These are phyloP conservation scores for Hemicrepidius hirtus DNA, from an alignment of 2,888 invertebrate species.

Conservation along the genomic window DNA sequence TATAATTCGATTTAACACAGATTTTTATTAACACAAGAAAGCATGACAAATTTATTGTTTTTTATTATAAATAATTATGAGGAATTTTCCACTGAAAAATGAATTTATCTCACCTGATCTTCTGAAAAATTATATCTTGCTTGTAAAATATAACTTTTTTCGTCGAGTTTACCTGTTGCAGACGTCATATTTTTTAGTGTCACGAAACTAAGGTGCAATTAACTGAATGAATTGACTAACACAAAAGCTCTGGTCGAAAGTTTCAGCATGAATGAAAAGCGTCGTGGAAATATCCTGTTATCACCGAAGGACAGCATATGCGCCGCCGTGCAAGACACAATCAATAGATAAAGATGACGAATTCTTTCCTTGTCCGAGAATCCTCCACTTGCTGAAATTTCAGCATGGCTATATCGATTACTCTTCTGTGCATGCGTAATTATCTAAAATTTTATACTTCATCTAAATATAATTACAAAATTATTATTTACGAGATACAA, in stretches of 20 bases:
- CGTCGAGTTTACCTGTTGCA: constrained; percentile 58
- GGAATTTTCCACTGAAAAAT: too few species aligned
- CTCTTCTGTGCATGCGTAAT: constrained; percentile 40
- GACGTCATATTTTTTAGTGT: constrained; percentile 32
- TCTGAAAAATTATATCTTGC: constrained; percentile 65
- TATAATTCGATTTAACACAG: too few species aligned
- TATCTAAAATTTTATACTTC: constrained; percentile 17
- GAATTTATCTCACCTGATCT: constrained; percentile 63
- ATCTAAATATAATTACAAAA: too few species aligned
- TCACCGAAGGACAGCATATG: constrained; percentile 1
- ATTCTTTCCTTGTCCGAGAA: constrained; percentile 20
- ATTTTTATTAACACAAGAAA: too few species aligned
- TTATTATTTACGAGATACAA: too few species aligned
- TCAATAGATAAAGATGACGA: constrained; percentile 35
- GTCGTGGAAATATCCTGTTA: constrained; percentile 21
- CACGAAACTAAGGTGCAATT: constrained; percentile 14
- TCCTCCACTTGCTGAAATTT: constrained; percentile 24
- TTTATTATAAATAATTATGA: too few species aligned
- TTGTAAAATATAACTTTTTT: constrained; percentile 69
- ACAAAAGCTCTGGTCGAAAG: constrained; percentile 26
- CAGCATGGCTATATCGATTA: constrained; percentile 39
- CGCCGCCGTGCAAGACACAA: constrained; percentile 20
- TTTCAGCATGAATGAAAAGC: constrained; percentile 48
- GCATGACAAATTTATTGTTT: too few species aligned
- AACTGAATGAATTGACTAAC: constrained; percentile 40